Conservation (phyloP, 2,888 invertebrate species). For the Agrochola litura region DNA sequence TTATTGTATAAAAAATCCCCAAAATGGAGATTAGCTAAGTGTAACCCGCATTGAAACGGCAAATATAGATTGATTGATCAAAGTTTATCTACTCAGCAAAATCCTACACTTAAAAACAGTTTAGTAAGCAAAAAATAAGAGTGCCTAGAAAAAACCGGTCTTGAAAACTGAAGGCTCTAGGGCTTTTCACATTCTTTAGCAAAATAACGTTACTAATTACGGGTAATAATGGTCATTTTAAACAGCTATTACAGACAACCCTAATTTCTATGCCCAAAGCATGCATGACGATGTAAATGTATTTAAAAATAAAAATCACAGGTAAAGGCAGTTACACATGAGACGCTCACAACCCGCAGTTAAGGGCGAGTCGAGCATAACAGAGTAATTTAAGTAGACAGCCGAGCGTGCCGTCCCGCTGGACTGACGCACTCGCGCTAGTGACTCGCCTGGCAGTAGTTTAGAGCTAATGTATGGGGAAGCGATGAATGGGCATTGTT, state of each 20-base stretch:
- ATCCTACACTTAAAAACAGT: conserved; percentile 6
- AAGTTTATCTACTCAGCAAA: conserved; percentile 3
- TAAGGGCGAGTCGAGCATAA: conserved; percentile 77
- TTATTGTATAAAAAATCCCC: not conserved
- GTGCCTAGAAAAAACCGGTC: conserved; percentile 10
- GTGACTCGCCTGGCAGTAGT: conserved; percentile 61
- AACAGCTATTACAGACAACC: conserved; percentile 17
- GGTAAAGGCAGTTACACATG: conserved; percentile 29
- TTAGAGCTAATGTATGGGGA: conserved; percentile 49
- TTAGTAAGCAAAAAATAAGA: conserved; percentile 18
- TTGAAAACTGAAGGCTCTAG: conserved; percentile 13
- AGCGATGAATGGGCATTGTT: conserved; percentile 55
- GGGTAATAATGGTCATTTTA: conserved; percentile 29
- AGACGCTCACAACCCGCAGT: conserved; percentile 56
- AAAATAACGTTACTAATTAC: conserved; percentile 45
- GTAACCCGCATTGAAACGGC: conserved; percentile 31
- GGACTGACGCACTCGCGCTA: conserved; percentile 62
- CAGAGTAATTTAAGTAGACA: conserved; percentile 84
- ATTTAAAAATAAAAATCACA: conserved; percentile 47
- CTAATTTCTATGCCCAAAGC: conserved; percentile 48
- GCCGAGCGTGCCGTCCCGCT: conserved; percentile 75
- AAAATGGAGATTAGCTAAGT: not conserved
- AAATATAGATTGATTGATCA: conserved; percentile 35
- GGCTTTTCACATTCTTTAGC: conserved; percentile 28
- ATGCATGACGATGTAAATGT: conserved; percentile 31